Conservation (phyloP, 1,140 invertebrate species). For the Augochlora pura region DNA sequence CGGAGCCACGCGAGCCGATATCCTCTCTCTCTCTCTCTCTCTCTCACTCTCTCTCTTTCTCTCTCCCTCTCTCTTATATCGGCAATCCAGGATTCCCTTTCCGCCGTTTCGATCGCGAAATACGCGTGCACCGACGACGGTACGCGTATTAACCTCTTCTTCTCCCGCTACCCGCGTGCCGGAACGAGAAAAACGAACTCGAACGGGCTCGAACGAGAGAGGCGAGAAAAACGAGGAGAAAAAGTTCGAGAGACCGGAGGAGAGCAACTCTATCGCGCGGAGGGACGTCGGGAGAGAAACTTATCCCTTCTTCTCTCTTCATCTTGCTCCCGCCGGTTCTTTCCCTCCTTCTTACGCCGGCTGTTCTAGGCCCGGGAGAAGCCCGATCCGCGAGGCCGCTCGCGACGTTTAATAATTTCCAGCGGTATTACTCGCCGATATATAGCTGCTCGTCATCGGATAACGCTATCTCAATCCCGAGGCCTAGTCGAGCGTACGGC, state of each 20-base stretch:
- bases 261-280: slow-evolving; percentile 15
- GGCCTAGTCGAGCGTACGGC: slow-evolving; percentile 52
- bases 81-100: slow-evolving; percentile 8
- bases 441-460: slow-evolving; percentile 52
- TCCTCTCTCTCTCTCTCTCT: no score
- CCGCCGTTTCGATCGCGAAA: slow-evolving; percentile 17
- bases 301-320: slow-evolving; percentile 1
- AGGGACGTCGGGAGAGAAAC: slow-evolving; percentile 27
- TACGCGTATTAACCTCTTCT: not conserved
- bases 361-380: slow-evolving; percentile 1
- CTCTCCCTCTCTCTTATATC: no score
- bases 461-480: slow-evolving; percentile 63
- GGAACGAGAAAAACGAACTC: not conserved
- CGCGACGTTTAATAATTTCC: slow-evolving; percentile 62
- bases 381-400: slow-evolving; percentile 40
- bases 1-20: no score
- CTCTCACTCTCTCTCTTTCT: no score
- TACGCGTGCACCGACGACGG: not conserved
- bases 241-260: not conserved
- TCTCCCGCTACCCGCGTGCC: not conserved
- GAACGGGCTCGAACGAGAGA: not conserved
- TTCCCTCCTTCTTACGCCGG: no score
- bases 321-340: no score
- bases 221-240: not conserved
- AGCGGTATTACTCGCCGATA: slow-evolving; percentile 55